phyloP scores from a whole-genome alignment of 2,888 invertebrate species.

The Tipula lateralis region DNA sequence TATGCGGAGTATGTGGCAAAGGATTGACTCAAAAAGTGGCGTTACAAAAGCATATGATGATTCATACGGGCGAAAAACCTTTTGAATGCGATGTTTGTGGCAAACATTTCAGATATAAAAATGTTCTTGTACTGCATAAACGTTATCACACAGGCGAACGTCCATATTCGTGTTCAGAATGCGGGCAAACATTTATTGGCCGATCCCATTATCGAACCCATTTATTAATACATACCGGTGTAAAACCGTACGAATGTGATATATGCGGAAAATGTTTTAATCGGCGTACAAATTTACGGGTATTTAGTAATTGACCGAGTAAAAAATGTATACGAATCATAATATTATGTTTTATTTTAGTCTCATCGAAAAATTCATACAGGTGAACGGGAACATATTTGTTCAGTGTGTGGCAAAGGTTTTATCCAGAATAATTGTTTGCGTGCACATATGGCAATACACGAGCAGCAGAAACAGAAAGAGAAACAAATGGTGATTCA shows the following conservation, averaged over 20 bases:
- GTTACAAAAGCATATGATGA: constrained; percentile 39
- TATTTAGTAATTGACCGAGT: background rate
- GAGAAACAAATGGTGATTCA: background rate
- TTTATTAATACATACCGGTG: constrained; percentile 43
- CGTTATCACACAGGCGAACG: constrained; percentile 45
- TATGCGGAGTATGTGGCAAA: constrained; percentile 46
- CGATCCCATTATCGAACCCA: constrained; percentile 46
- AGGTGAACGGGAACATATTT: constrained; percentile 30
- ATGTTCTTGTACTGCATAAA: constrained; percentile 46
- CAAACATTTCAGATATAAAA: constrained; percentile 45
- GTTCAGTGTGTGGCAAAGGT: constrained; percentile 31
- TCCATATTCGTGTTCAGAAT: constrained; percentile 43
- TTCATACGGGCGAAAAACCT: constrained; percentile 48
- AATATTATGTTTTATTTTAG: background rate
- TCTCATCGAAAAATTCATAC: constrained; percentile 39
- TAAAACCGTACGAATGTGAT: constrained; percentile 37
- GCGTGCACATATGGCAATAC: constrained; percentile 32
- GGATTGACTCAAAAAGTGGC: constrained; percentile 48
- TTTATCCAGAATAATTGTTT: constrained; percentile 31
- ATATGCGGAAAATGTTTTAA: constrained; percentile 37
- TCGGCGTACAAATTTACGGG: constrained; percentile 38
- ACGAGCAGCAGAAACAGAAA: constrained; percentile 33
- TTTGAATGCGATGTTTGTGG: constrained; percentile 44
- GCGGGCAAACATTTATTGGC: constrained; percentile 45
- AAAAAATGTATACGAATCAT: background rate